These are phyloP conservation scores for Poecilia gillii DNA, from an alignment of 2,797 vertebrate species.

Conservation along the genomic window DNA sequence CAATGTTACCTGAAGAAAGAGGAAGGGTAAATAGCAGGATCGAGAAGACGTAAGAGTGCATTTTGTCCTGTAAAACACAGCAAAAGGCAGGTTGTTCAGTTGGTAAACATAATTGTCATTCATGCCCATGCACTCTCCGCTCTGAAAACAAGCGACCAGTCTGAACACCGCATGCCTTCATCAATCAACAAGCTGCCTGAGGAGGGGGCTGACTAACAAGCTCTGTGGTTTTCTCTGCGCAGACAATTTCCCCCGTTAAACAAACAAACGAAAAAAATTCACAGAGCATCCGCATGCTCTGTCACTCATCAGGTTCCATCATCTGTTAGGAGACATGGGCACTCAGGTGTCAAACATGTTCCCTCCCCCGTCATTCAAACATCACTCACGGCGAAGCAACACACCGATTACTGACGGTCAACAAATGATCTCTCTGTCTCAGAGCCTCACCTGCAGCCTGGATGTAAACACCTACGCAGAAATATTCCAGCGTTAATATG, in stretches of 20 bases:
- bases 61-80: slow-evolving; percentile 48
- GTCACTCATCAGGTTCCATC: slow-evolving; percentile 6
- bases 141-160: slow-evolving; percentile 21
- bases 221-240: not conserved
- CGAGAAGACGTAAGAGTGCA: slow-evolving; percentile 55
- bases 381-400: not conserved
- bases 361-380: not conserved
- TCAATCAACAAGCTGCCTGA: slow-evolving; percentile 37
- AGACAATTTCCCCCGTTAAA: not conserved
- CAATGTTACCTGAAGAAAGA: slow-evolving; percentile 59
- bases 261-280: not conserved
- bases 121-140: slow-evolving; percentile 27
- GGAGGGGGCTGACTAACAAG: not conserved
- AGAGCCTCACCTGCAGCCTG: slow-evolving; percentile 61
- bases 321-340: slow-evolving; percentile 24
- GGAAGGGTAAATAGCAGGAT: slow-evolving; percentile 43
- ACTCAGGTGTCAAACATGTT: slow-evolving; percentile 45
- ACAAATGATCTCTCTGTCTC: not conserved
- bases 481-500: slow-evolving; percentile 14
- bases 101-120: slow-evolving; percentile 40
- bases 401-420: not conserved
- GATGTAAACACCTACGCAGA: slow-evolving; percentile 1
- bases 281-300: not conserved
- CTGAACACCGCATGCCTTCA: slow-evolving; percentile 11
- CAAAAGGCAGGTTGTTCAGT: slow-evolving; percentile 23